These are phyloP conservation scores for Pseudomugil gertrudae DNA, from an alignment of 2,797 vertebrate genomes.

Conservation along the genomic window DNA sequence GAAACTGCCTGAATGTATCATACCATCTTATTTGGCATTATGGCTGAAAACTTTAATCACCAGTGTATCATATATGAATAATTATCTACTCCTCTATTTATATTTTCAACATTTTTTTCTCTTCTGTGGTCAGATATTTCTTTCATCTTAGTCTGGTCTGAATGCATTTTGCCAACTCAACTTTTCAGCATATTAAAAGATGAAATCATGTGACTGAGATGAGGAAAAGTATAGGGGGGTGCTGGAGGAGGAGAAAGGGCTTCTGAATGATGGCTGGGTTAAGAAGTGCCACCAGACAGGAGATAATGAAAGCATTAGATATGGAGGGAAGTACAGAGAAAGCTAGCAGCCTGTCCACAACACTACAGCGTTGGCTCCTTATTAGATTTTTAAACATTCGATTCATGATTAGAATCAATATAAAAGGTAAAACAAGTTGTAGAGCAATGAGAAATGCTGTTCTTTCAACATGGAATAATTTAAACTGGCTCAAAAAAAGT, in stretches of 20 bases:
- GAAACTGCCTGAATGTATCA: background rate
- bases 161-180: background rate
- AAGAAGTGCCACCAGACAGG: slow-evolving; percentile 25
- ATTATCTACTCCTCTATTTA: background rate
- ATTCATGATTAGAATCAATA: background rate
- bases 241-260: background rate
- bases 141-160: background rate
- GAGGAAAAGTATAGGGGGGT: background rate
- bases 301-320: slow-evolving; percentile 26
- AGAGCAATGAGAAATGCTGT: background rate
- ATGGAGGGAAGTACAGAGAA: too few relatives aligned
- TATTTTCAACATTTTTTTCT: background rate
- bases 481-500: background rate
- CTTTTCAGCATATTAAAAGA: background rate
- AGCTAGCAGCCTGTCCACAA: background rate
- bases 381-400: background rate
- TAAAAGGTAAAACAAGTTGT: background rate
- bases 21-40: background rate
- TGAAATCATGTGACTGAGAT: background rate
- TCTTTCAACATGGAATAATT: background rate
- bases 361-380: background rate
- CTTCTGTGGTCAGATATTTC: background rate
- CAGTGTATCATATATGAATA: background rate
- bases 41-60: background rate
- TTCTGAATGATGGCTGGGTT: slow-evolving; percentile 20